Conservation (phyloP, 2,888 invertebrate species). For the Entomobrya multifasciata region DNA sequence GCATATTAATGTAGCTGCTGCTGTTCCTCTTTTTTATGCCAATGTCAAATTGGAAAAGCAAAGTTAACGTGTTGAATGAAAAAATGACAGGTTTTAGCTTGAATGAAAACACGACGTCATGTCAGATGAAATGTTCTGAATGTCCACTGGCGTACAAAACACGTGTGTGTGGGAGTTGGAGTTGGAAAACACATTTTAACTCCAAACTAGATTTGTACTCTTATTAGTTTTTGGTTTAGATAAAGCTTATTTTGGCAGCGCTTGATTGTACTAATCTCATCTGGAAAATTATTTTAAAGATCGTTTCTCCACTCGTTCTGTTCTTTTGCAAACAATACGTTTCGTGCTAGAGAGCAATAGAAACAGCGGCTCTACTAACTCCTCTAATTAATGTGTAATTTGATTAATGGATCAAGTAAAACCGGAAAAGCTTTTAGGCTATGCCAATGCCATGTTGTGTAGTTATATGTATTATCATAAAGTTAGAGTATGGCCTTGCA, state of each 20-base stretch:
- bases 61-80: slow-evolving; percentile 27
- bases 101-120: slow-evolving; percentile 48
- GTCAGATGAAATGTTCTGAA: too few species aligned
- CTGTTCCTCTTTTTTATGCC: slow-evolving; percentile 15
- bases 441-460: not conserved
- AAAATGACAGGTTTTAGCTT: slow-evolving; percentile 53
- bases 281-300: not conserved
- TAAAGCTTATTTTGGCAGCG: not conserved
- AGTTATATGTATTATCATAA: too few species aligned
- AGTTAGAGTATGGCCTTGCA: too few species aligned
- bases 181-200: not conserved
- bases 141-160: slow-evolving; percentile 27
- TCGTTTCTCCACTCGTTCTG: not conserved
- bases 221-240: not conserved
- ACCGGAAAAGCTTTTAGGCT: slow-evolving; percentile 32
- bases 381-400: slow-evolving; percentile 63
- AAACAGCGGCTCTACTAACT: not conserved
- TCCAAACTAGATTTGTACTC: not conserved
- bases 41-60: not conserved
- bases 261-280: slow-evolving; percentile 11
- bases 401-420: slow-evolving; percentile 65
- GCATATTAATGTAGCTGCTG: slow-evolving; percentile 40
- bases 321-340: not conserved
- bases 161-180: slow-evolving; percentile 18
- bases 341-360: slow-evolving; percentile 41